Evolutionary conservation across 2,888 invertebrate genomes (phyloP).

Genomic region (Leptothorax acervorum): DNA sequence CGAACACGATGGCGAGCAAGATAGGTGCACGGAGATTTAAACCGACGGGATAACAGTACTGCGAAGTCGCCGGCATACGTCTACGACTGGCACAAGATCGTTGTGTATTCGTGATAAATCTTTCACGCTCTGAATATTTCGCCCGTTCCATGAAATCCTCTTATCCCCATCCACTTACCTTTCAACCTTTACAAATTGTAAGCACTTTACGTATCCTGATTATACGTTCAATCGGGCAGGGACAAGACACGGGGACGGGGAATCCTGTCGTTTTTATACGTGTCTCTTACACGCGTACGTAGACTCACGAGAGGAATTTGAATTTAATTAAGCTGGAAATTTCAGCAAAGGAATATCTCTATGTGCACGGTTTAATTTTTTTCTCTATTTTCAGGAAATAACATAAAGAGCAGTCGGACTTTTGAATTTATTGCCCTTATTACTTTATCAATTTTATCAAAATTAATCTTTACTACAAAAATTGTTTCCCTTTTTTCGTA

Average conservation of each 20-base stretch:
- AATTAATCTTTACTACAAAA: neutral
- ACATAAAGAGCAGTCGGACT: neutral
- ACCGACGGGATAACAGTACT: slow-evolving; percentile 50
- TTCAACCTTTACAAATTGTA: slow-evolving; percentile 62
- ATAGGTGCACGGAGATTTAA: slow-evolving; percentile 69
- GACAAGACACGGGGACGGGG: neutral
- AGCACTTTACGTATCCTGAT: slow-evolving; percentile 68
- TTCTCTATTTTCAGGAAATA: neutral
- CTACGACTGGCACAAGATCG: slow-evolving; percentile 63
- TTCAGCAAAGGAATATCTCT: neutral
- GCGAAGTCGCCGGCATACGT: slow-evolving; percentile 60
- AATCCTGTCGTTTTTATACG: neutral
- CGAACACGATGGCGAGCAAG: slow-evolving; percentile 48
- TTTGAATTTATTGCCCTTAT: neutral
- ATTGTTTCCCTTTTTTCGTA: no score
- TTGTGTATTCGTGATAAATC: slow-evolving; percentile 68
- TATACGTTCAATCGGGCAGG: slow-evolving; percentile 64
- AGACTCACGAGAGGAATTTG: neutral
- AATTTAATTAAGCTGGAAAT: slow-evolving; percentile 4
- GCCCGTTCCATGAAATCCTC: slow-evolving; percentile 68
- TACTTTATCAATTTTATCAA: neutral
- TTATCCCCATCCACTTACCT: slow-evolving; percentile 55
- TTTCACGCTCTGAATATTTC: slow-evolving; percentile 61
- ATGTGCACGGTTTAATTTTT: neutral
- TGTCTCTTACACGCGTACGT: neutral